Percentiles rank a stretch among this genome's conserved stretches.
These are phyloP conservation scores for Poicephalus gulielmi DNA, from an alignment of 2,113 vertebrate species.

Conservation along the genomic window DNA sequence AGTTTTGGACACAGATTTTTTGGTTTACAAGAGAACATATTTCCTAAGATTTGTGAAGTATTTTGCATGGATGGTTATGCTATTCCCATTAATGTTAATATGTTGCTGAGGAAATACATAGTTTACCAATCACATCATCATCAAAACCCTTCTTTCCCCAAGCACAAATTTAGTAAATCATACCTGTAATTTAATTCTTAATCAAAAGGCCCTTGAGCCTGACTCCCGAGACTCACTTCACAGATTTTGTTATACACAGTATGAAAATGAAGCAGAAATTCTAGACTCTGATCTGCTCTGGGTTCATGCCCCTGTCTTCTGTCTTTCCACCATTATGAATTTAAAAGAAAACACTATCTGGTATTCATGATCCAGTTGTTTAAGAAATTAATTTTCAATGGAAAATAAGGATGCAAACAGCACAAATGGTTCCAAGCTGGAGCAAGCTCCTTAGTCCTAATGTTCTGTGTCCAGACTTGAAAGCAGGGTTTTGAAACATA, in stretches of 20 bases:
- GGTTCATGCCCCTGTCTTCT: background rate
- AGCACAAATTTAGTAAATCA: conserved; percentile 69
- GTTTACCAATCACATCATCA: conserved; percentile 50
- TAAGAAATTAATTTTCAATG: background rate
- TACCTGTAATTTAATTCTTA: conserved; percentile 69
- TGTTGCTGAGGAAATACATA: background rate
- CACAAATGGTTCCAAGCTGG: background rate
- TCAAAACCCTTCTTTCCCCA: conserved; percentile 54
- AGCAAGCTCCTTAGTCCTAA: background rate
- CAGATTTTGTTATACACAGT: conserved; percentile 7
- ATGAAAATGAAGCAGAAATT: conserved; percentile 53
- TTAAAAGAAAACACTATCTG: background rate
- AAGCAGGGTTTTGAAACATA: background rate
- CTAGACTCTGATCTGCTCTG: background rate
- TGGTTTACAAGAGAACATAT: background rate
- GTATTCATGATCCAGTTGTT: background rate
- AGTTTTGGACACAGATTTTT: background rate
- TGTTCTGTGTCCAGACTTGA: background rate
- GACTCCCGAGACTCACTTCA: conserved; percentile 60
- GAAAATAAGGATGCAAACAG: background rate
- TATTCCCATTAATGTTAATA: conserved; percentile 36
- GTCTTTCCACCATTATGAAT: background rate
- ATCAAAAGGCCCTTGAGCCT: conserved; percentile 68
- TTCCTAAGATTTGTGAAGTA: background rate
- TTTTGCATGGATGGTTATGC: background rate